These are phyloP conservation scores for Microctonus aethiopoides DNA, from an alignment of 2,888 invertebrate genomes.

Conservation along the genomic window DNA sequence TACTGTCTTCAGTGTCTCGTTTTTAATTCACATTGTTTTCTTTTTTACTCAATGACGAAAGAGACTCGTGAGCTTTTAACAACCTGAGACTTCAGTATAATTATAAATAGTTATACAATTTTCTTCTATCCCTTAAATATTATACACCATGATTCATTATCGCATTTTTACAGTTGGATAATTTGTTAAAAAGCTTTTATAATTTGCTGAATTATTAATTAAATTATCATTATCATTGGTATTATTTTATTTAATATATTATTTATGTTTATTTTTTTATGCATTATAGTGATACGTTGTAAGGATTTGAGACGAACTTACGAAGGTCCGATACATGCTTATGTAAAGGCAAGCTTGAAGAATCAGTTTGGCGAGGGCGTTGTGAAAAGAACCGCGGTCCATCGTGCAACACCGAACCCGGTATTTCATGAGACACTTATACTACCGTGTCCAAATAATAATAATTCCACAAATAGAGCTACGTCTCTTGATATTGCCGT, in stretches of 20 bases:
- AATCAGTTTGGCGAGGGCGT: constrained; percentile 69
- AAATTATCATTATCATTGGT: neutral
- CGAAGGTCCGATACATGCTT: constrained; percentile 81
- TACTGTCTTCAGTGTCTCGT: neutral
- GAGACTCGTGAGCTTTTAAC: neutral
- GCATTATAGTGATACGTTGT: constrained; percentile 78
- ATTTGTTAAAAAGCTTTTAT: neutral
- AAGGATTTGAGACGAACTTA: constrained; percentile 77
- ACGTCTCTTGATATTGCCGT: constrained; percentile 82
- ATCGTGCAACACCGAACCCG: constrained; percentile 81
- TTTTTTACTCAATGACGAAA: neutral
- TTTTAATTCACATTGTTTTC: neutral
- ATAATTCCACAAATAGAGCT: constrained; percentile 60
- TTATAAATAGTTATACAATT: constrained; percentile 38
- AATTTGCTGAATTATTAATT: neutral
- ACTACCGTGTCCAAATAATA: constrained; percentile 73
- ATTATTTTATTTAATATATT: neutral
- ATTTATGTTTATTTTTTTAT: constrained; percentile 8
- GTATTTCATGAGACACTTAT: constrained; percentile 83
- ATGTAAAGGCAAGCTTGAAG: constrained; percentile 77
- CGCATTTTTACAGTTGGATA: neutral
- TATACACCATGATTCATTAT: neutral
- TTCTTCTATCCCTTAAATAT: constrained; percentile 1
- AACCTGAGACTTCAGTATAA: constrained; percentile 23
- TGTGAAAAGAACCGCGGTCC: constrained; percentile 84